phyloP scores from a whole-genome alignment of 2,888 invertebrate species.

The Acanthopleura granulata region DNA sequence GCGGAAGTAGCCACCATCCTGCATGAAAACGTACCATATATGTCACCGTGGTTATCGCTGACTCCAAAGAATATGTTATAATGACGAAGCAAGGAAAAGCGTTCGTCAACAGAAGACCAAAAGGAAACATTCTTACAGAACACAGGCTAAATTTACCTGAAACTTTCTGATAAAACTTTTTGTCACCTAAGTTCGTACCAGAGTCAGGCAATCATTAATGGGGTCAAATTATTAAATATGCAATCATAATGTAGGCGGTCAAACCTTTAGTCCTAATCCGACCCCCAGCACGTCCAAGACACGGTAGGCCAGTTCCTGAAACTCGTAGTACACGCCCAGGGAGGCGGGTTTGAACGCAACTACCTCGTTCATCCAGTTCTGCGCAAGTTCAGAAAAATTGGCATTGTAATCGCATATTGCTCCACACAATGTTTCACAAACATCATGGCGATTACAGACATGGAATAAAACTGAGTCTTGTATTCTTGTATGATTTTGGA shows the following conservation, averaged over 20 bases:
- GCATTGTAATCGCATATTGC: too few species aligned
- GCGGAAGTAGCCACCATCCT: neutral
- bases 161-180: too few species aligned
- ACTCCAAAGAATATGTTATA: neutral
- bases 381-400: too few species aligned
- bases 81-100: neutral
- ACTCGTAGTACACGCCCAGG: neutral
- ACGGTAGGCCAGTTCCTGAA: neutral
- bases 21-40: neutral
- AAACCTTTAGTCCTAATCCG: neutral
- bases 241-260: neutral
- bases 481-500: too few species aligned
- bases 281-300: neutral
- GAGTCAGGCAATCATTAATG: neutral
- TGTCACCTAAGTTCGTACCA: neutral
- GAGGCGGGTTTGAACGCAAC: neutral
- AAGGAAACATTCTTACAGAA: too few species aligned
- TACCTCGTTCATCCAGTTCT: neutral
- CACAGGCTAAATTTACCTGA: too few species aligned
- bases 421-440: too few species aligned
- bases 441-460: too few species aligned
- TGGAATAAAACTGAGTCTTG: too few species aligned
- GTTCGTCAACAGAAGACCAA: too few species aligned
- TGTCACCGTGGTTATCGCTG: too few species aligned
- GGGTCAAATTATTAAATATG: too few species aligned